These are phyloP conservation scores for Hermodice carunculata DNA, from an alignment of 2,888 invertebrate species.

Conservation along the genomic window DNA sequence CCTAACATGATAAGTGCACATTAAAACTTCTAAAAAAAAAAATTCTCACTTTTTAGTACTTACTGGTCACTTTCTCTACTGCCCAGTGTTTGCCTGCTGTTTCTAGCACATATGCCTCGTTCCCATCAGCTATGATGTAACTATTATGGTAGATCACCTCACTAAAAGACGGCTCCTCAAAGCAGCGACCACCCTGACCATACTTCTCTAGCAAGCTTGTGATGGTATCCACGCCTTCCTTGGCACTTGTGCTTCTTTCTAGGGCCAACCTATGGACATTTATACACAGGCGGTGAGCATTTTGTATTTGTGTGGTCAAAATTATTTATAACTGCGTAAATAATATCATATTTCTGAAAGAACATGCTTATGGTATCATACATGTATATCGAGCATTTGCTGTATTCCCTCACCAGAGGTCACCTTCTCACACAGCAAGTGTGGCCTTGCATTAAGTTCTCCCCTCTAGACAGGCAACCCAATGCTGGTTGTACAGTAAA, in stretches of 20 bases:
- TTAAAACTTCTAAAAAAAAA: no score
- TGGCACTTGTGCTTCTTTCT: slow-evolving; percentile 78
- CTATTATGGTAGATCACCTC: slow-evolving; percentile 85
- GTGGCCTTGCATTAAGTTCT: no score
- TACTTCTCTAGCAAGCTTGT: slow-evolving; percentile 77
- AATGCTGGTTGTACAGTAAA: no score
- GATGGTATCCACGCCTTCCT: slow-evolving; percentile 78
- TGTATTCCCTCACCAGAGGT: no score
- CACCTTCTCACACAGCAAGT: no score
- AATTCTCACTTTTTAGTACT: slow-evolving; percentile 30
- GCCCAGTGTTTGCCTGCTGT: slow-evolving; percentile 85
- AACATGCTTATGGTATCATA: no score
- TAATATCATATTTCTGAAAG: no score
- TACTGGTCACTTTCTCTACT: slow-evolving; percentile 78
- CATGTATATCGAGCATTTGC: no score
- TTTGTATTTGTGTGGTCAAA: neutral
- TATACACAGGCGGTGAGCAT: neutral
- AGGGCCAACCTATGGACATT: slow-evolving; percentile 75
- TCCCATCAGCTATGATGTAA: slow-evolving; percentile 81
- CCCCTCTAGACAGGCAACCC: no score
- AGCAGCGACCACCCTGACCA: slow-evolving; percentile 81
- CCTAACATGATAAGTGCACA: no score
- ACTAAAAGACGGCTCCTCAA: slow-evolving; percentile 75
- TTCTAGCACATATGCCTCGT: slow-evolving; percentile 83
- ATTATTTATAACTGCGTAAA: no score